Evolutionary conservation across 2,797 vertebrate species (phyloP).

Genomic region (Scarus forsteni): DNA sequence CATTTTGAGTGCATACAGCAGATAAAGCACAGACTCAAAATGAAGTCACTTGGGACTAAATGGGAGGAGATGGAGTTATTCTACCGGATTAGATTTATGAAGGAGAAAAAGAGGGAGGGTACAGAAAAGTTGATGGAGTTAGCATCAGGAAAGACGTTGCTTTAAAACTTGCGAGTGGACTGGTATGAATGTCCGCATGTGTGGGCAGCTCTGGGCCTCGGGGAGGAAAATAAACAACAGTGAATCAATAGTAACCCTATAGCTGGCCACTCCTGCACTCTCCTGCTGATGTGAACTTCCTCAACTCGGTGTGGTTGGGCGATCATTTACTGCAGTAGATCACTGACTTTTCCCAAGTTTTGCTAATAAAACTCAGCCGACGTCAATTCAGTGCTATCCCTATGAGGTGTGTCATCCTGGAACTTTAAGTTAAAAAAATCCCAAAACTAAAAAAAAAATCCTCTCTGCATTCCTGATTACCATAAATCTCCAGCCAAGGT

Average conservation of each 20-base stretch:
- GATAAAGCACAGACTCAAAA: conserved; percentile 50
- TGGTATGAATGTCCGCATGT: conserved; percentile 29
- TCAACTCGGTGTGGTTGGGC: conserved; percentile 24
- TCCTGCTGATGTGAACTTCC: conserved; percentile 37
- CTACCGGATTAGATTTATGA: conserved; percentile 40
- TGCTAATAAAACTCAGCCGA: conserved; percentile 18
- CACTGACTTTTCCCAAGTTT: conserved; percentile 37
- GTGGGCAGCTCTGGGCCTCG: conserved; percentile 27
- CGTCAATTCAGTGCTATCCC: conserved; percentile 43
- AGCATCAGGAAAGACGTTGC: conserved; percentile 31
- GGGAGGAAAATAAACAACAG: conserved; percentile 45
- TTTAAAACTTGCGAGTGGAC: conserved; percentile 17
- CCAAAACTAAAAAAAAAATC: conserved; percentile 32
- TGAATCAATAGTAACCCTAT: conserved; percentile 61
- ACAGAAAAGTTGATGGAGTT: conserved; percentile 30
- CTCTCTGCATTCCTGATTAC: conserved; percentile 51
- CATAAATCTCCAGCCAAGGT: conserved; percentile 65
- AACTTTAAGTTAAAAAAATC: conserved; percentile 31
- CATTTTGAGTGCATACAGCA: conserved; percentile 66
- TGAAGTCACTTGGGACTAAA: conserved; percentile 60
- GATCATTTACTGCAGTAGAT: conserved; percentile 23
- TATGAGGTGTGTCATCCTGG: conserved; percentile 45
- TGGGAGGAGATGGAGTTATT: conserved; percentile 44
- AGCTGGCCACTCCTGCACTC: conserved; percentile 39
- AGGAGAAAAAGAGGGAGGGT: conserved; percentile 3